A percentile compares a stretch with the other conserved stretches of the same genome.
Evolutionary conservation across 37 sponge, comb jelly and placozoan genomes (phyloP).

Genomic region (Aphrocallistes beatrix): DNA sequence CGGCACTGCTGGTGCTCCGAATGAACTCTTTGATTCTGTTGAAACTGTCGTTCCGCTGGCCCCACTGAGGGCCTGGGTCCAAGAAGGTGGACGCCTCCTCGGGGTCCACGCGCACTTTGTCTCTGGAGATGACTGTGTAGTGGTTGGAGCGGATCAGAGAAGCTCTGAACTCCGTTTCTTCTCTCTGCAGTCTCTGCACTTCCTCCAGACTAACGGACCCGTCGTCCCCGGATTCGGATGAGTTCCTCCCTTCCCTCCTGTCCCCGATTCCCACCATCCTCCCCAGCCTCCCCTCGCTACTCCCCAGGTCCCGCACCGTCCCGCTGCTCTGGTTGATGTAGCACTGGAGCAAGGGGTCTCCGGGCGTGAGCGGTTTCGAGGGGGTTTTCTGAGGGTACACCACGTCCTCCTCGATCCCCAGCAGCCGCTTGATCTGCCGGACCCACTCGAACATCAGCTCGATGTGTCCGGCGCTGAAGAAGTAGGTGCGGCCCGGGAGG

Average conservation of each 20-base stretch:
- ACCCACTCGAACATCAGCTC: neutral
- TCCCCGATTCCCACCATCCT: neutral
- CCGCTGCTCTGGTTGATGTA: neutral
- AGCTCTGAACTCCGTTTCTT: neutral
- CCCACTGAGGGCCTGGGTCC: neutral
- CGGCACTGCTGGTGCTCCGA: neutral
- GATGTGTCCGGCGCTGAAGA: neutral
- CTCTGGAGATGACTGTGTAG: neutral
- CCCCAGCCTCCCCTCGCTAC: neutral
- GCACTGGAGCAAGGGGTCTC: neutral
- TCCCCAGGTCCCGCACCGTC: neutral
- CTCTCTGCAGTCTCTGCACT: neutral
- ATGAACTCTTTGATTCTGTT: neutral
- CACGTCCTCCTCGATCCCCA: neutral
- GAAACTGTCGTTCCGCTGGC: neutral
- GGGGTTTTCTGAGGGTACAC: neutral
- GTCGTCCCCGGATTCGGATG: neutral
- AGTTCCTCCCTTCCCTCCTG: neutral
- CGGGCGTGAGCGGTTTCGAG: neutral
- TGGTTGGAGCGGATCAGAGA: neutral
- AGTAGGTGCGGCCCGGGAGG: neutral
- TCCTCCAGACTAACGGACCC: neutral
- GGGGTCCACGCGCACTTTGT: neutral
- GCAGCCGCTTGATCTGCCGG: neutral
- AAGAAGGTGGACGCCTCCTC: neutral